Evolutionary conservation across 2,888 invertebrate species (phyloP).

Genomic region (Melinaea marsaeus): DNA sequence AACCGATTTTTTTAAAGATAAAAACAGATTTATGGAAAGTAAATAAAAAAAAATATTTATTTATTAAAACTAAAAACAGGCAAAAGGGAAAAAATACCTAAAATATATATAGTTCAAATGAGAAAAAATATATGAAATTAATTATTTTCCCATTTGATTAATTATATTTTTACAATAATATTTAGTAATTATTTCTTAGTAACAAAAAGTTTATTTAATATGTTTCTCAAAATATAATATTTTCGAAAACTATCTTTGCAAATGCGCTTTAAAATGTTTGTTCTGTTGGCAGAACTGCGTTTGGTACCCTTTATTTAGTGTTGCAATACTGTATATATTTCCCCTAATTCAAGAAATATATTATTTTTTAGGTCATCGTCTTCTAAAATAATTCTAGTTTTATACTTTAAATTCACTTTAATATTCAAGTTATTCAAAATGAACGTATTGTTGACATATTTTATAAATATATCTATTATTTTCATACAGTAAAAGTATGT

Average conservation of each 20-base stretch:
- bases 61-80: too few relatives aligned
- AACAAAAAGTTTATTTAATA: background rate
- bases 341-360: slow-evolving; percentile 10
- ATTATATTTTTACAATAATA: too few relatives aligned
- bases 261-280: slow-evolving; percentile 37
- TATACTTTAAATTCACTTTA: background rate
- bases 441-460: background rate
- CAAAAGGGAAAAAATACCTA: too few relatives aligned
- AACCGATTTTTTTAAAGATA: too few relatives aligned
- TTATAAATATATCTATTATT: background rate
- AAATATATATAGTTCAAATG: too few relatives aligned
- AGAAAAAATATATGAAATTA: too few relatives aligned
- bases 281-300: slow-evolving; percentile 41
- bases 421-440: background rate
- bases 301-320: slow-evolving; percentile 29
- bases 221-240: background rate
- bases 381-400: background rate
- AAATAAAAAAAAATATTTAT: too few relatives aligned
- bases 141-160: too few relatives aligned
- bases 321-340: slow-evolving; percentile 16
- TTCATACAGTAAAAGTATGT: background rate
- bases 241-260: slow-evolving; percentile 37
- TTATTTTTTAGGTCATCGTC: slow-evolving; percentile 22
- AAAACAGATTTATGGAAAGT: too few relatives aligned
- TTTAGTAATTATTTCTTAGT: background rate